Percentiles rank a stretch among this genome's conserved stretches.
Conservation (phyloP, 2,888 invertebrate species). For the Seira musarum region DNA sequence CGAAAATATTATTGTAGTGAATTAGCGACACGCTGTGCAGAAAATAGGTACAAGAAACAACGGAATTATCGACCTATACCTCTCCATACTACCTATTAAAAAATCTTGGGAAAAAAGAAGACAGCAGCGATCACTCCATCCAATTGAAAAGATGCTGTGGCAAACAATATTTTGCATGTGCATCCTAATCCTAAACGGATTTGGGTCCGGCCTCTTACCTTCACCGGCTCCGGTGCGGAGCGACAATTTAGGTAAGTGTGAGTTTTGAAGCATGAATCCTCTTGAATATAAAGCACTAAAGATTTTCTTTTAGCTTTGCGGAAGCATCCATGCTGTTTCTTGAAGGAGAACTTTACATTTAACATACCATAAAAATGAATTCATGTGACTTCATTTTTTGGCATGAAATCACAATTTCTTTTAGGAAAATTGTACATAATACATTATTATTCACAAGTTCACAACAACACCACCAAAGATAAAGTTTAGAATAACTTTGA, state of each 20-base stretch:
- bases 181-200: conserved; percentile 45
- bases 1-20: not conserved
- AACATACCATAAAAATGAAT: not conserved
- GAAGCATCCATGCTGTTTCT: not conserved
- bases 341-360: too few relatives aligned
- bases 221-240: conserved; percentile 50
- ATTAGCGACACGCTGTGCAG: too few relatives aligned
- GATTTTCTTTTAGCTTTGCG: too few relatives aligned
- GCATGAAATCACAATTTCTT: not conserved
- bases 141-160: conserved; percentile 28
- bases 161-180: conserved; percentile 51
- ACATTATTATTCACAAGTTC: conserved; percentile 29
- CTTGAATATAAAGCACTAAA: not conserved
- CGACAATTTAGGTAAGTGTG: conserved; percentile 54
- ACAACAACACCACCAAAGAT: too few relatives aligned
- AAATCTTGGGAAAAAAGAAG: not conserved
- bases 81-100: too few relatives aligned
- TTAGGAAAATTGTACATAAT: not conserved
- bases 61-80: too few relatives aligned
- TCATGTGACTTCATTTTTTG: not conserved
- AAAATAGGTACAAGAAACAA: too few relatives aligned
- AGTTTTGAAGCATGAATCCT: not conserved
- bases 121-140: not conserved
- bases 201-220: conserved; percentile 53
- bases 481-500: conserved; percentile 4